These are phyloP conservation scores for Progne subis DNA, from an alignment of 2,113 vertebrate genomes.

Conservation along the genomic window DNA sequence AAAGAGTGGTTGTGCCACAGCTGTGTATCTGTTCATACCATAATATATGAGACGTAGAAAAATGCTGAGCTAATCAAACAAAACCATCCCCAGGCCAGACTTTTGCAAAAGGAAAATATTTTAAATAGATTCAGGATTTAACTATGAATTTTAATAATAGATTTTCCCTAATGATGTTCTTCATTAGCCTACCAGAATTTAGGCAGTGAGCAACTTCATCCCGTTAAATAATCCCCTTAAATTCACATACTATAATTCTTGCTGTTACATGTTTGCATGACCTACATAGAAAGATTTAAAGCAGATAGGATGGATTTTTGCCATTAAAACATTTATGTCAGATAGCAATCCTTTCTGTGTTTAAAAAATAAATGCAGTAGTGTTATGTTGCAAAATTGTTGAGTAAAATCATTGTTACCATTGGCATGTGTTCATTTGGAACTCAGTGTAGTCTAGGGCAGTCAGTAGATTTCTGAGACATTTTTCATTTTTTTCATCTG, in stretches of 20 bases:
- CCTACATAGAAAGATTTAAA: not conserved
- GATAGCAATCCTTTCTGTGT: not conserved
- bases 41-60: not conserved
- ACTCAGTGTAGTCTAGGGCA: not conserved
- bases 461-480: not conserved
- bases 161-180: not conserved
- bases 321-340: not conserved
- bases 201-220: not conserved
- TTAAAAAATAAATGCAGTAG: not conserved
- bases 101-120: not conserved
- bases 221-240: not conserved
- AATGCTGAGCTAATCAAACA: conserved; percentile 8
- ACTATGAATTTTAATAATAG: not conserved
- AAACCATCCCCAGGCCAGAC: not conserved
- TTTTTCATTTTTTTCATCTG: not conserved
- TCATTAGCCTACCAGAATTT: not conserved
- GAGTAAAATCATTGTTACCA: not conserved
- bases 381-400: not conserved
- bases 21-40: not conserved
- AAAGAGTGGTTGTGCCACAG: not conserved
- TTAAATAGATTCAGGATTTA: not conserved
- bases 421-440: not conserved
- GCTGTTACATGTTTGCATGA: not conserved
- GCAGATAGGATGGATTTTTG: not conserved
- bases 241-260: not conserved